phyloP scores from a whole-genome alignment of 2,113 vertebrate species.

The Ifrita kowaldi region DNA sequence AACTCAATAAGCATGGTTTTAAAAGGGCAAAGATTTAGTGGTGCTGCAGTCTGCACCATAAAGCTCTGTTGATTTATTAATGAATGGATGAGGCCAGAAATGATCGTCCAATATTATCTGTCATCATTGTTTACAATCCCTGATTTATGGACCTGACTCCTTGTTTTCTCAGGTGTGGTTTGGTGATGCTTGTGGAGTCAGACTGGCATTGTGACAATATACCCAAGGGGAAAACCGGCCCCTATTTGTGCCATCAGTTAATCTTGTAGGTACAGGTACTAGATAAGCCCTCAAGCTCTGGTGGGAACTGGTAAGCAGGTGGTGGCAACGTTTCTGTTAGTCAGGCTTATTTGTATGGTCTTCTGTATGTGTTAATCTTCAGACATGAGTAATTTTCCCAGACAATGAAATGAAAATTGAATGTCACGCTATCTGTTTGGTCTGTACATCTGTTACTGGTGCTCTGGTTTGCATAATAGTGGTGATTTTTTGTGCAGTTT shows the following conservation, averaged over 20 bases:
- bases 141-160: background rate
- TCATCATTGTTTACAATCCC: background rate
- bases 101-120: background rate
- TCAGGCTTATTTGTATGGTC: background rate
- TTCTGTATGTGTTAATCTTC: background rate
- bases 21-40: background rate
- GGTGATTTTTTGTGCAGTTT: background rate
- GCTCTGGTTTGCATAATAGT: background rate
- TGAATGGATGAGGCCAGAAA: background rate
- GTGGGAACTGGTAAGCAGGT: background rate
- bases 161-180: background rate
- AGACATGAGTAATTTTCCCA: background rate
- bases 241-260: background rate
- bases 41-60: background rate
- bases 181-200: background rate
- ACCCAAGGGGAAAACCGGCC: background rate
- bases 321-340: background rate
- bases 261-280: background rate
- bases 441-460: slow-evolving; percentile 1
- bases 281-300: background rate
- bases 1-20: background rate
- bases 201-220: background rate
- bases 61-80: background rate
- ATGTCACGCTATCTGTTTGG: background rate
- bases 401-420: background rate